Evolutionary conservation across 2,113 vertebrate species (phyloP), one percentile per base, ranked within the genome.

Genomic region (Lipotes vexillifer): DNA sequence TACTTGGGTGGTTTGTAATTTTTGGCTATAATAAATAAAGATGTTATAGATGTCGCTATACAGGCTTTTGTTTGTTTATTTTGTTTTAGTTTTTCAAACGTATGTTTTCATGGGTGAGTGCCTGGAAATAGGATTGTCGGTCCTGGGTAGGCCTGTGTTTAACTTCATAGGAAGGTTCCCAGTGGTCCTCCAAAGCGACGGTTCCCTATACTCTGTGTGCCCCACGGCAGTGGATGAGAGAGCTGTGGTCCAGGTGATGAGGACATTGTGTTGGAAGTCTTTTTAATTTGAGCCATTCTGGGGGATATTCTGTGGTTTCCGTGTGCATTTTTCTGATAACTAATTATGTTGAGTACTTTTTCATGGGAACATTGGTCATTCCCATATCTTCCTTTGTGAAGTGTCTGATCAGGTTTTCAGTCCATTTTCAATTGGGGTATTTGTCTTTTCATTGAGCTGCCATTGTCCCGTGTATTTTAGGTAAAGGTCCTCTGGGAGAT

Each of bases 391-490:
- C 12, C 5, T 46, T 85, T 78, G 41, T 44, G 29, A 84, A 57
- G 55, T 90, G n/a, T 69, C 61, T 71, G 6, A 41, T 89, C 36
- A 52, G 52, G 31, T 13, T 55, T 68, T 71, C n/a, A 71, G 72
- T 20, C 6, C 65, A 49, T 81, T 80, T 87, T 87, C 55, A 65
- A 81, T 33, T 41, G 14, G 3, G 11, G 0, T 68, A 29, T 68
- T 66, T 46, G 5, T 59, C 41, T 77, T 75, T 65, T 77, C 61
- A 41, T 8, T 20, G 84, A 61, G 3, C 78, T 80, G 4, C 13
- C 6, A 3, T 12, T 12, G 38, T 38, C 46, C 75, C 0, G 1
- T 14, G 75, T 20, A 14, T 78, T n/a, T 55, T 55, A 2, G 13
- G 17, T 88, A 25, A 49, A 6, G 29, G 23, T 25, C 6, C 2